A percentile compares a stretch with the other conserved stretches of the same genome.
Conservation (phyloP, 2,113 vertebrate genomes). For the Engystomops pustulosus region DNA sequence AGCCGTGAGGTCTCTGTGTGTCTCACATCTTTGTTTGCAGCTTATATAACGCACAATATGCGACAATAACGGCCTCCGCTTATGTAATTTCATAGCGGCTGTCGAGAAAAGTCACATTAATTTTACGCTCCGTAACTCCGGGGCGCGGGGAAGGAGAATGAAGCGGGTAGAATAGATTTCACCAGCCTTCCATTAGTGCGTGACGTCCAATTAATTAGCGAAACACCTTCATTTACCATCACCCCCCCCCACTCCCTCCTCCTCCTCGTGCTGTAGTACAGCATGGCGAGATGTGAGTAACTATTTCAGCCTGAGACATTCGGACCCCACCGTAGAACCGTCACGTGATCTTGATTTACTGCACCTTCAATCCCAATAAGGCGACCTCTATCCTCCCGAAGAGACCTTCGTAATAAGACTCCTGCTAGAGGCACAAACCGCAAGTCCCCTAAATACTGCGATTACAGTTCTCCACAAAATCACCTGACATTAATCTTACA, state of each 20-base stretch:
- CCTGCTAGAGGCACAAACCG: background rate
- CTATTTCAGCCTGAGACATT: background rate
- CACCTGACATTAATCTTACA: background rate
- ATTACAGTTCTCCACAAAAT: background rate
- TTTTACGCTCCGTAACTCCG: constrained; percentile 32
- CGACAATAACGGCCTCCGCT: background rate
- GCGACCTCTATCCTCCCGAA: background rate
- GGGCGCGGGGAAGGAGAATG: constrained; percentile 7
- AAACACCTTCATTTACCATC: constrained; percentile 25
- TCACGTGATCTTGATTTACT: background rate
- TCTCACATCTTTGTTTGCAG: background rate
- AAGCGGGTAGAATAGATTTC: constrained; percentile 25
- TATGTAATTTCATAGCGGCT: constrained; percentile 27
- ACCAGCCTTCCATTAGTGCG: constrained; percentile 34
- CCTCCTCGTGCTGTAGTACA: background rate
- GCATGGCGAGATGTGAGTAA: background rate
- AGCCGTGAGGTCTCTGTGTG: background rate
- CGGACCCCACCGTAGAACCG: background rate
- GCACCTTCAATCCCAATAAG: background rate
- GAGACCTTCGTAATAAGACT: background rate
- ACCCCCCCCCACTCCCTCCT: background rate
- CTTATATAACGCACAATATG: constrained; percentile 1
- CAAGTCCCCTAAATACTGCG: background rate
- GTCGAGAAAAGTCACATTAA: constrained; percentile 40
- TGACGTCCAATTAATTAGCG: constrained; percentile 42